These are phyloP conservation scores for Siphlonurus alternatus DNA, from an alignment of 2,888 invertebrate species.

Conservation along the genomic window DNA sequence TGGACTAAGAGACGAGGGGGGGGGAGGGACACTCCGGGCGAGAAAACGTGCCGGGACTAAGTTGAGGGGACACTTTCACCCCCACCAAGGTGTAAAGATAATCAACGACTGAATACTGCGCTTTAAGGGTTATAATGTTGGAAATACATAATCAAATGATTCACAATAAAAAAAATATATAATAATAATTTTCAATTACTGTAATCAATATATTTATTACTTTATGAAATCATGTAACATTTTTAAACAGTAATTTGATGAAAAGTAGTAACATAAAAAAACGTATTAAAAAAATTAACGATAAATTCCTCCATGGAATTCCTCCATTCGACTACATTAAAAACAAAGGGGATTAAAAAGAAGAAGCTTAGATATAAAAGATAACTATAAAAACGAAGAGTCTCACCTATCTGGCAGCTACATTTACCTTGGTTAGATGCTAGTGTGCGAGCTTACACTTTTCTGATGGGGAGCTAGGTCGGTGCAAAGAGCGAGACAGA, in stretches of 20 bases:
- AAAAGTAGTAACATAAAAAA: background rate
- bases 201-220: background rate
- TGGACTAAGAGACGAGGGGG: too few species aligned
- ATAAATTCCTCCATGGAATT: background rate
- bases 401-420: background rate
- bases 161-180: background rate
- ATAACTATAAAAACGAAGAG: too few species aligned
- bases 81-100: background rate
- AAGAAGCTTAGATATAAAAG: too few species aligned
- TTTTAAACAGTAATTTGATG: background rate
- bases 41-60: too few species aligned
- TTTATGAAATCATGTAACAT: background rate
- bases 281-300: background rate
- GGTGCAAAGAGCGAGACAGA: background rate
- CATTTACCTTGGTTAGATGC: background rate
- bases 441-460: background rate
- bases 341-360: too few species aligned
- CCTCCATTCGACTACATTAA: too few species aligned
- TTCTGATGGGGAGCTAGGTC: background rate
- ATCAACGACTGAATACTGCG: background rate
- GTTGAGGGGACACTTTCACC: too few species aligned
- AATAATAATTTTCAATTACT: background rate
- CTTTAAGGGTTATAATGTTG: too few species aligned
- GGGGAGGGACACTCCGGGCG: too few species aligned
- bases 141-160: too few species aligned